phyloP scores from a whole-genome alignment of 2,888 invertebrate species.

The Dicycla oo region DNA sequence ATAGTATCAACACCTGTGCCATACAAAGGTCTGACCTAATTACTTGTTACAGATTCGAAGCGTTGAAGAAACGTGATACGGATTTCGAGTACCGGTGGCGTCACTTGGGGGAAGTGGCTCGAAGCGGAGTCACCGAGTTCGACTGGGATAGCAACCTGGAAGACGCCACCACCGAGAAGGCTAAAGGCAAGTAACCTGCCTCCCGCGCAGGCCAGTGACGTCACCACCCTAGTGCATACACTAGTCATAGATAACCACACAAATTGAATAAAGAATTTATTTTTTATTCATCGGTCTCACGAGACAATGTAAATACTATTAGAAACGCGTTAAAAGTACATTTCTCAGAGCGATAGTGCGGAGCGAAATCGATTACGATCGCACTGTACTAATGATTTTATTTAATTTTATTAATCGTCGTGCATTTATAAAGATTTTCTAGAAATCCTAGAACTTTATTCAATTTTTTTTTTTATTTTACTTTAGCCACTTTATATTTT shows the following conservation, averaged over 20 bases:
- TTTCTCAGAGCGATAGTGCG: conserved; percentile 49
- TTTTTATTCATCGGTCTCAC: conserved; percentile 59
- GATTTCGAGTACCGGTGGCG: conserved; percentile 96
- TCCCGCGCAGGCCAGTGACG: conserved; percentile 26
- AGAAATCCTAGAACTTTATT: conserved; percentile 46
- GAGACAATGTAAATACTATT: conserved; percentile 64
- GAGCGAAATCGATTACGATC: conserved; percentile 37
- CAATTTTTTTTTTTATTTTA: conserved; percentile 28
- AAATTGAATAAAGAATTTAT: conserved; percentile 62
- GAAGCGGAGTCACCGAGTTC: conserved; percentile 95
- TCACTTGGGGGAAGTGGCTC: conserved; percentile 95
- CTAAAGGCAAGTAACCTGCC: conserved; percentile 82
- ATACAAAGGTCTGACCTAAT: conserved; percentile 50
- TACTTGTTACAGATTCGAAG: conserved; percentile 92
- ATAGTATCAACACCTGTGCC: conserved; percentile 49
- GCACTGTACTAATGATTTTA: conserved; percentile 53
- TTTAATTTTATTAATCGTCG: conserved; percentile 55
- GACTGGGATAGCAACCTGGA: conserved; percentile 97
- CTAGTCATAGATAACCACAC: conserved; percentile 76
- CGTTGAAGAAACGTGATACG: conserved; percentile 94
- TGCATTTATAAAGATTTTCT: conserved; percentile 63
- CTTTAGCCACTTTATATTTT: conserved; percentile 47
- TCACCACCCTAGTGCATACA: conserved; percentile 74
- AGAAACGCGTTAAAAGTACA: conserved; percentile 56
- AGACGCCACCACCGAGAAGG: conserved; percentile 91